These are phyloP conservation scores for Coccyzus lansbergi DNA, from an alignment of 2,797 vertebrate genomes.

Conservation along the genomic window DNA sequence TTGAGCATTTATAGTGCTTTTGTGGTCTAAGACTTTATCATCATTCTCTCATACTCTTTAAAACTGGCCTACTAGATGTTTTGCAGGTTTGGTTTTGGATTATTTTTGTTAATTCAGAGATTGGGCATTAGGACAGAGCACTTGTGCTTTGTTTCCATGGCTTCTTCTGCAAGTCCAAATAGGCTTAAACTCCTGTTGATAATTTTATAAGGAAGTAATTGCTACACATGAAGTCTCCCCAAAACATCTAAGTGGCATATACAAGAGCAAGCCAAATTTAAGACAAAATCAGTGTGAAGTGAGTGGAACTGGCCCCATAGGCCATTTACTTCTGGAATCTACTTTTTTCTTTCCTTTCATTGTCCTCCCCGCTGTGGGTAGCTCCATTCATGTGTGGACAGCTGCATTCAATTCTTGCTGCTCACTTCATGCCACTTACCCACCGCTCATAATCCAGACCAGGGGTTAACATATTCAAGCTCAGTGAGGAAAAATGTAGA, in stretches of 20 bases:
- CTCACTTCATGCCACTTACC: slow-evolving; percentile 64
- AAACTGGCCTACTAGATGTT: background rate
- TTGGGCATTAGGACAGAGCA: background rate
- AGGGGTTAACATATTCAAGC: slow-evolving; percentile 39
- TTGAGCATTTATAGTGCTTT: background rate
- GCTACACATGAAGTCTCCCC: slow-evolving; percentile 42
- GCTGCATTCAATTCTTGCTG: slow-evolving; percentile 60
- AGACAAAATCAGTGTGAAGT: slow-evolving; percentile 57
- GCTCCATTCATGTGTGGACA: slow-evolving; percentile 45
- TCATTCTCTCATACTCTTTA: background rate
- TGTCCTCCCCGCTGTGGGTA: slow-evolving; percentile 54
- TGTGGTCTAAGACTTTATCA: background rate
- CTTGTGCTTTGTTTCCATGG: slow-evolving; percentile 17
- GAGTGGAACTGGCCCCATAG: slow-evolving; percentile 43
- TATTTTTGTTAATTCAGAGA: background rate
- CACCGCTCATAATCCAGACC: slow-evolving; percentile 51
- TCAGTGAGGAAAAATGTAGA: background rate
- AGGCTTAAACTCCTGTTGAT: slow-evolving; percentile 45
- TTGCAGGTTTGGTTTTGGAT: background rate
- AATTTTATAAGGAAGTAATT: slow-evolving; percentile 60
- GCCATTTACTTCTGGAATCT: slow-evolving; percentile 61
- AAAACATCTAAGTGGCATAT: slow-evolving; percentile 39
- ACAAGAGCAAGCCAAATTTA: slow-evolving; percentile 34
- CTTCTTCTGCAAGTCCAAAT: slow-evolving; percentile 3
- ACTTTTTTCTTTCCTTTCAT: slow-evolving; percentile 44